Evolutionary conservation across 2,888 invertebrate species (phyloP), one percentile per base, ranked within the genome.

Genomic region (Rotaria sp.): DNA sequence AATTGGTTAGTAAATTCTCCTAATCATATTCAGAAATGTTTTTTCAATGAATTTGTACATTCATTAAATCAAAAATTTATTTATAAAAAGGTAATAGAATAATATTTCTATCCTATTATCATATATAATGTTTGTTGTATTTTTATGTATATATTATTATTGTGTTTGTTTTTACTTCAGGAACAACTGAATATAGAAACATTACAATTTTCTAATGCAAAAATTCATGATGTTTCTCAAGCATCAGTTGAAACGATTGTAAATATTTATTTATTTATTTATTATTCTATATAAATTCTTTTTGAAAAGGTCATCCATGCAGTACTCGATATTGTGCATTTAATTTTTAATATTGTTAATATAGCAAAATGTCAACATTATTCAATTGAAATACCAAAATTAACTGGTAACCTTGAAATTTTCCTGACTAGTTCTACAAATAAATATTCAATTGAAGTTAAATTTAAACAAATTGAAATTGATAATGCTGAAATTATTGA

Each of bases 181-280:
- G 26, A 80, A n/a, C 45, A 45, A n/a, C 15, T 45, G 0, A 38
- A 41, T 38, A 4, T 80, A 15, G 80, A 80, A 45, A n/a, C 45
- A n/a, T 80, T 80, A n/a, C 80, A 80, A 80, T 80, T 80, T 80
- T 2, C 45, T n/a, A 45, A 80, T 80, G 26, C 45, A 45, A 80
- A 41, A n/a, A n/a, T 80, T 26, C 10, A 24, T 15, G 7, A 80
- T 80, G 15, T 80, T 41, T 80, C 45, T n/a, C 41, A 21, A n/a
- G 15, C n/a, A 45, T 45, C 45, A 1, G 5, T 24, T n/a, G 41
- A 41, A 26, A 26, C 24, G 4, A 45, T 15, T 45, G 80, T 80
- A 41, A 30, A 18, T 35, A 67, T 35, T 38, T 38, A 18, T 18
- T 30, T 38, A 0, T 26, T 55, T 38, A 18, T 67, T 18, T 7